Conservation (phyloP, 2,888 invertebrate genomes). For the Luperina testacea region DNA sequence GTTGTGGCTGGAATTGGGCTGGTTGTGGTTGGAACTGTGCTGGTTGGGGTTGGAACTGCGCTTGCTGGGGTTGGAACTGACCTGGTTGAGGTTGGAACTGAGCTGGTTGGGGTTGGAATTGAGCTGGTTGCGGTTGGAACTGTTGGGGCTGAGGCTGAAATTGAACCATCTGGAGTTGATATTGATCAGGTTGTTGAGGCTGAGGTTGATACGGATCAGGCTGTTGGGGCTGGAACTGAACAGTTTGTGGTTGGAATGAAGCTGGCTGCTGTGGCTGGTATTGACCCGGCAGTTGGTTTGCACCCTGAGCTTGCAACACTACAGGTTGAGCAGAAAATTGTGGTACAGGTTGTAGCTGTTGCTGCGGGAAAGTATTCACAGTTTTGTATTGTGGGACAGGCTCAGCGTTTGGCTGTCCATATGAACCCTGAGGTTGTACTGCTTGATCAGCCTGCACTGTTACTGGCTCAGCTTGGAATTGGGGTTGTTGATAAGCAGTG, state of each 20-base stretch:
- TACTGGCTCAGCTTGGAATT: slow-evolving; percentile 58
- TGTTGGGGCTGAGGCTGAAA: slow-evolving; percentile 44
- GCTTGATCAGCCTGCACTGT: slow-evolving; percentile 35
- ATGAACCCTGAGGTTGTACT: slow-evolving; percentile 55
- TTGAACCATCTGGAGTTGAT: slow-evolving; percentile 54
- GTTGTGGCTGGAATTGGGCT: slow-evolving; percentile 67
- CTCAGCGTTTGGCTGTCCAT: slow-evolving; percentile 52
- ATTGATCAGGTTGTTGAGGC: slow-evolving; percentile 54
- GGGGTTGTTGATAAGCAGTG: slow-evolving; percentile 62
- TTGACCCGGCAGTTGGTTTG: slow-evolving; percentile 49
- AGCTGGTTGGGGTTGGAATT: slow-evolving; percentile 48
- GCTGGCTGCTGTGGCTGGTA: slow-evolving; percentile 70
- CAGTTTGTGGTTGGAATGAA: slow-evolving; percentile 68
- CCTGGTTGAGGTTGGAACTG: slow-evolving; percentile 35
- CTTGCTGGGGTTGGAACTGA: slow-evolving; percentile 46
- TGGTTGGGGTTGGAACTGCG: slow-evolving; percentile 50
- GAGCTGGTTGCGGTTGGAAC: slow-evolving; percentile 32
- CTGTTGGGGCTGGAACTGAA: slow-evolving; percentile 66
- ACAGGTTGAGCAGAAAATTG: slow-evolving; percentile 63
- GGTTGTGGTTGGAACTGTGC: slow-evolving; percentile 60
- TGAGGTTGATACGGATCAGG: slow-evolving; percentile 70
- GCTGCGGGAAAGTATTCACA: slow-evolving; percentile 54
- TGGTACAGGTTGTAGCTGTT: slow-evolving; percentile 47
- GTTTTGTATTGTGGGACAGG: slow-evolving; percentile 68
- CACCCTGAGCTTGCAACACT: slow-evolving; percentile 66